Evolutionary conservation across 2,113 vertebrate species (phyloP), one percentile per base, ranked within the genome.

Genomic region (Paradisaea rubra): DNA sequence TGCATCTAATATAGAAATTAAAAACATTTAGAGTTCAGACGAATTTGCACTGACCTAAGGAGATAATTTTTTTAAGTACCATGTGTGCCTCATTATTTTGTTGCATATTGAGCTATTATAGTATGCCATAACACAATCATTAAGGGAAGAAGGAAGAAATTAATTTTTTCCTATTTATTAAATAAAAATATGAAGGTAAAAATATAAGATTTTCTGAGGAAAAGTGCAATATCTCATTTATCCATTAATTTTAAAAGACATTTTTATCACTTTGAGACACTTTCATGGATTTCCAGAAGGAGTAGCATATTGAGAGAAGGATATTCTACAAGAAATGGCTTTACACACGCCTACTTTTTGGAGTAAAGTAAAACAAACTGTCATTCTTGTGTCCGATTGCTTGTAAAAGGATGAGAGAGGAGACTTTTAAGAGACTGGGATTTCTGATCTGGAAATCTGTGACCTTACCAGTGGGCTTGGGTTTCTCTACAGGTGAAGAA

Each of bases 401-500:
- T 64, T 60, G 15, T 23, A 60, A 89, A 83, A 45, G 4, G 18
- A 56, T 39, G 18, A 69, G 4, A 50, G 13, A 54, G 5, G 7
- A 91, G 11, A 64, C 5, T 31, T 31, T 61, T 33, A 65, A 12
- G 31, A 28, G 4, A 33, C 0, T 54, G 15, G 53, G 14, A 86
- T 59, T 42, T 83, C 19, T 80, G 30, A 30, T 64, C 64, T 52
- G 21, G 37, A 91, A 87, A 73, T 42, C 9, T 7, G 30, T 0
- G 1, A 23, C 44, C 13, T 77, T 47, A 37, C 1, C 0, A 15
- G 4, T 25, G 27, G 7, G 2, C 25, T 89, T 69, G 11, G 4
- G 2, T 60, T 87, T 77, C 61, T 87, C 50, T 77, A 14, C 24
- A 71, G 7, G 2, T 63, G 24, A 37, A 72, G 7, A 50, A 10